These are phyloP conservation scores for Hippocampus kuda DNA, from an alignment of 2,797 vertebrate genomes.

Conservation along the genomic window DNA sequence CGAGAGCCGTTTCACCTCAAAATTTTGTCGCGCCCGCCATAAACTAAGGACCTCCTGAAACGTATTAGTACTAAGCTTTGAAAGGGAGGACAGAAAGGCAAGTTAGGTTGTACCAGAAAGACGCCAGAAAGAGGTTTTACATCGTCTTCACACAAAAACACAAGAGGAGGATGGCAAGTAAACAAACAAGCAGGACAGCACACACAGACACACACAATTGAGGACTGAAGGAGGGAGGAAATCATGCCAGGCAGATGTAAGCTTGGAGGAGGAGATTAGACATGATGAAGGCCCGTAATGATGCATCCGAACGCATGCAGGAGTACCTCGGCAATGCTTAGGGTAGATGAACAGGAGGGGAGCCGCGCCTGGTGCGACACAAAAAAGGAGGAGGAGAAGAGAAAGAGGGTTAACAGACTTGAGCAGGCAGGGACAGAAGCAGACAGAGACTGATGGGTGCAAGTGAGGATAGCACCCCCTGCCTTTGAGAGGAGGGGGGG, in stretches of 20 bases:
- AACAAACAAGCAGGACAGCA: conserved; percentile 39
- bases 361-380: conserved; percentile 93
- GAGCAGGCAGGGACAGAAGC: conserved; percentile 53
- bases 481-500: conserved; percentile 35
- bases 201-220: conserved; percentile 10
- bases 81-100: conserved; percentile 33
- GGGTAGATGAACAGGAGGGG: conserved; percentile 99
- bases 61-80: conserved; percentile 14
- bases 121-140: conserved; percentile 4
- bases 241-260: conserved; percentile 38
- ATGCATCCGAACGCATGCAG: conserved; percentile 85
- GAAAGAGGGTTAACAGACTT: conserved; percentile 86
- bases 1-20: background rate
- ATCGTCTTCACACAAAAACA: conserved; percentile 20
- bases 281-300: conserved; percentile 55
- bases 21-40: background rate
- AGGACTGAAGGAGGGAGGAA: conserved; percentile 9
- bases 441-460: conserved; percentile 50
- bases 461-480: conserved; percentile 35
- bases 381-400: conserved; percentile 74
- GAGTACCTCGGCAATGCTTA: conserved; percentile 99
- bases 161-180: conserved; percentile 17
- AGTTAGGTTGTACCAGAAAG: conserved; percentile 33
- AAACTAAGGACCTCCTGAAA: conserved; percentile 11
- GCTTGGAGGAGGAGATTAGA: conserved; percentile 58